Evolutionary conservation across 2,888 invertebrate species (phyloP).

Genomic region (Hypselothyrea guttata): DNA sequence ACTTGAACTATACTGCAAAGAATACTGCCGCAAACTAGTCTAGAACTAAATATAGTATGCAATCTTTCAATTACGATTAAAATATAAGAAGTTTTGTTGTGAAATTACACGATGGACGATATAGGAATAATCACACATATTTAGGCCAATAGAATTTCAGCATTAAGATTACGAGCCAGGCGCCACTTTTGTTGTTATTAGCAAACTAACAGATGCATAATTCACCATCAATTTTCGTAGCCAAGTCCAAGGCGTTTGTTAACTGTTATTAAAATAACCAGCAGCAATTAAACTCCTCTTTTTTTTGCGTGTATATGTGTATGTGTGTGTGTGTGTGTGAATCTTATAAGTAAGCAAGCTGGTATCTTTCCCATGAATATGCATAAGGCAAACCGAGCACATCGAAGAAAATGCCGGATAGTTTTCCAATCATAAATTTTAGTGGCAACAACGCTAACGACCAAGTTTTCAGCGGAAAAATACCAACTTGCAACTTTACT

Average conservation of each 20-base stretch:
- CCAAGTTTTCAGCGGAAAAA: conserved; percentile 48
- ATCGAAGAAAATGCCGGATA: conserved; percentile 58
- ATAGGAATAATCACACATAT: too few species aligned
- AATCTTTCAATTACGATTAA: conserved; percentile 37
- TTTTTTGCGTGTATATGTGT: conserved; percentile 3
- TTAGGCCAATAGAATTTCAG: too few species aligned
- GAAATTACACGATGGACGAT: too few species aligned
- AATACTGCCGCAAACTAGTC: too few species aligned
- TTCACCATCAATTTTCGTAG: conserved; percentile 72
- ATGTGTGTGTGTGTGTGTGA: conserved; percentile 8
- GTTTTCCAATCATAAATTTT: conserved; percentile 62
- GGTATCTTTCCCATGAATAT: conserved; percentile 61
- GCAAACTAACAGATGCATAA: conserved; percentile 64
- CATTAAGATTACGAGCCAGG: too few species aligned
- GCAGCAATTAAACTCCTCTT: conserved; percentile 22
- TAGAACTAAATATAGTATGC: too few species aligned
- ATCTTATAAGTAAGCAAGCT: conserved; percentile 35
- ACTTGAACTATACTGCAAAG: too few species aligned
- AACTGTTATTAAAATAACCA: conserved; percentile 71
- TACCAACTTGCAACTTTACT: conserved; percentile 31
- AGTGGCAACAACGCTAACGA: conserved; percentile 30
- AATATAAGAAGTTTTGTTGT: conserved; percentile 10
- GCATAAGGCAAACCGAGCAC: conserved; percentile 52
- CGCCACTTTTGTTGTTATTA: too few species aligned
- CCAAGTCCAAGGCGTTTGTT: conserved; percentile 75